Conservation (phyloP, 2,797 vertebrate species). For the Chrysocyon brachyurus region DNA sequence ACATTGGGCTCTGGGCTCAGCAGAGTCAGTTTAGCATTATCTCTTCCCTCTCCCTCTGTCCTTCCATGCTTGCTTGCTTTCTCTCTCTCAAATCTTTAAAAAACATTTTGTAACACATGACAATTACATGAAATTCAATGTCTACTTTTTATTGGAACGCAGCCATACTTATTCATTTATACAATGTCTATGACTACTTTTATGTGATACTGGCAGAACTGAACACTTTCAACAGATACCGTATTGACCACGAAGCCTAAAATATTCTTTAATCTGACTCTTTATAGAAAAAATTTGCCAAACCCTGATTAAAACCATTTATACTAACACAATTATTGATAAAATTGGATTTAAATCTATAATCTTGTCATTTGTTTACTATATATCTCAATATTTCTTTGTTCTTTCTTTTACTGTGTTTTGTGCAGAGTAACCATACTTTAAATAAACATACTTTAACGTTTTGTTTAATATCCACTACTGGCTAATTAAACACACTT, state of each 20-base stretch:
- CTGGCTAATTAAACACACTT: neutral
- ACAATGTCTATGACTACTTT: neutral
- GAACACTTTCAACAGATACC: neutral
- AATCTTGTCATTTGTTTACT: neutral
- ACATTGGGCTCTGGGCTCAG: neutral
- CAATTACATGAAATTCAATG: slow-evolving; percentile 28
- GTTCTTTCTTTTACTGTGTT: neutral
- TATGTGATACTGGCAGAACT: neutral
- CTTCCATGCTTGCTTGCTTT: neutral
- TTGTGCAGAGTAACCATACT: neutral
- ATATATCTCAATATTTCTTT: neutral
- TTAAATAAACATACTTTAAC: neutral
- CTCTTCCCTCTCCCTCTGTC: neutral
- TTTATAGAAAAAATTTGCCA: neutral
- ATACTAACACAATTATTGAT: neutral
- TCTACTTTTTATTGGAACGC: neutral
- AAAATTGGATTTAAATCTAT: neutral
- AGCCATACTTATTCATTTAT: neutral
- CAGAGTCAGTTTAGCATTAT: neutral
- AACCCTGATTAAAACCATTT: neutral
- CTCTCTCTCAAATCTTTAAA: neutral
- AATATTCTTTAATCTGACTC: slow-evolving; percentile 1
- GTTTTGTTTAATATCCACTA: neutral
- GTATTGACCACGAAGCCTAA: neutral
- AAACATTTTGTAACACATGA: neutral